phyloP scores from a whole-genome alignment of 1,140 invertebrate genomes.

The Batillaria attramentaria region DNA sequence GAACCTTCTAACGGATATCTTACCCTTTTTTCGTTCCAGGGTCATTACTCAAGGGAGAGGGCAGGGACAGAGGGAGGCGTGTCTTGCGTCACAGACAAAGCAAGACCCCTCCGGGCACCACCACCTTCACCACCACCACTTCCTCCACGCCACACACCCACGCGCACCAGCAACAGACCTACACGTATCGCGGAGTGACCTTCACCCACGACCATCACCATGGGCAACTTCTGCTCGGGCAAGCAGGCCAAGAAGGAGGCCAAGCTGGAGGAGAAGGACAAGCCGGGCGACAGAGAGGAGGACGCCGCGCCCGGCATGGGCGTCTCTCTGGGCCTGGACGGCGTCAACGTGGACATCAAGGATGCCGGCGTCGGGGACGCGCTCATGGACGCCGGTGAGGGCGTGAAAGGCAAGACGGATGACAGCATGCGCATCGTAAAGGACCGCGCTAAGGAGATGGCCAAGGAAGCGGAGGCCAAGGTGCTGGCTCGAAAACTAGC shows the following conservation, averaged over 20 bases:
- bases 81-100: no score
- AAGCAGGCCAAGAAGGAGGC: conserved; percentile 45
- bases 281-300: conserved; percentile 13
- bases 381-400: not conserved
- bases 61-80: no score
- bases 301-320: not conserved
- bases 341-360: conserved; percentile 8
- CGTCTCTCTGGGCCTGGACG: conserved; percentile 9
- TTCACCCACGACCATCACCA: conserved; percentile 11
- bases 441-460: conserved; percentile 25
- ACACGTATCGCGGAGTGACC: not conserved
- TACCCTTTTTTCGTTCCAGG: no score
- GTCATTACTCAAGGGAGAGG: no score
- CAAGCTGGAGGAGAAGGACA: conserved; percentile 36
- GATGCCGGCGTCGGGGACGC: not conserved
- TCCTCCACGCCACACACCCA: no score
- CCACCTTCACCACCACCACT: no score
- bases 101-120: no score
- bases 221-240: conserved; percentile 42
- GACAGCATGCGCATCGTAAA: conserved; percentile 24
- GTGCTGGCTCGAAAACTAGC: conserved; percentile 9
- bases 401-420: conserved; percentile 6
- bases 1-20: no score
- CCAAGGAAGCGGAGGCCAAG: conserved; percentile 27
- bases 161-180: no score